Evolutionary conservation across 2,797 vertebrate genomes (phyloP).

Genomic region (Myotis pilosus): DNA sequence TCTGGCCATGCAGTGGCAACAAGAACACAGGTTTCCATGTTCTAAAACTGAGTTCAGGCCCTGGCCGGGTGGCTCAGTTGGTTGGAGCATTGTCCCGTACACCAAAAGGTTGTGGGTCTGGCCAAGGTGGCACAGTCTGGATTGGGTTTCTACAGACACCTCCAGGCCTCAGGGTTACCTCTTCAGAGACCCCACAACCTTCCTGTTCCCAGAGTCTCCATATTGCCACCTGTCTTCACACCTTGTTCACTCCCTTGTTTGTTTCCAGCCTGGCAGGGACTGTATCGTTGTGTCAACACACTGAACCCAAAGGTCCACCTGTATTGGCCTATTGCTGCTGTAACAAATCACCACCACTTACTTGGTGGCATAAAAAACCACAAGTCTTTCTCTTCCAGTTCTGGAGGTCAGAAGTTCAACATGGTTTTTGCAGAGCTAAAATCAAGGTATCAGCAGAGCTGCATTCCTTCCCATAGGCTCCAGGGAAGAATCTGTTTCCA

Average conservation of each 20-base stretch:
- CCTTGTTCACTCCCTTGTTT: background rate
- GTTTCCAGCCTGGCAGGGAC: background rate
- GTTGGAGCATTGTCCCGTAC: background rate
- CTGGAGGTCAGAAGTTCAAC: background rate
- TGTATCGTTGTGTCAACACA: background rate
- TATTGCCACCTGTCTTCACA: background rate
- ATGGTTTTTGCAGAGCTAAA: background rate
- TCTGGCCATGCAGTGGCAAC: background rate
- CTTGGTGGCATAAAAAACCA: background rate
- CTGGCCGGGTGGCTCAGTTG: background rate
- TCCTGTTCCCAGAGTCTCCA: background rate
- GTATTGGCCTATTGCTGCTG: background rate
- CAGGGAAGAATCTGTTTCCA: background rate
- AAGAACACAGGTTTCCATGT: background rate
- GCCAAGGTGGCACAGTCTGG: background rate
- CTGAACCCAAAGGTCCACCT: background rate
- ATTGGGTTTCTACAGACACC: background rate
- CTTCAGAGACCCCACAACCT: background rate
- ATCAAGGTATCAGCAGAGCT: background rate
- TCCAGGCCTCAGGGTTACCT: background rate
- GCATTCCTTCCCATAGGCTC: background rate
- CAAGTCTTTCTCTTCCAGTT: background rate
- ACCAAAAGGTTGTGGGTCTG: background rate
- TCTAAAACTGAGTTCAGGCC: background rate
- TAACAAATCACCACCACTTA: background rate